These are phyloP conservation scores for Thelaira solivaga DNA, from an alignment of 2,888 invertebrate species.

Conservation along the genomic window DNA sequence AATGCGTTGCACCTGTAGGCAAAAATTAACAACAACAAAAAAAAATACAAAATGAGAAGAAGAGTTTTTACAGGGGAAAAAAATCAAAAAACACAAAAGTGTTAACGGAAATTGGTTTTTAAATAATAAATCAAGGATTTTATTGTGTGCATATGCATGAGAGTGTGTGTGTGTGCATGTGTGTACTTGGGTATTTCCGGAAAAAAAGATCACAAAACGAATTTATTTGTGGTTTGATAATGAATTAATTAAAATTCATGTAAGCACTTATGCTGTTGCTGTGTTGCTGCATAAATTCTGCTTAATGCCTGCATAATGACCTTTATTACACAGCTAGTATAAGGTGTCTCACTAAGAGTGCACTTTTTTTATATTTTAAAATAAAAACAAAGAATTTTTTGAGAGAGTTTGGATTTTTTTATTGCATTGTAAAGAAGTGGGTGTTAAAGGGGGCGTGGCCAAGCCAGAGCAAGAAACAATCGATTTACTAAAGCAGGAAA, in stretches of 20 bases:
- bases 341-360: too few species aligned
- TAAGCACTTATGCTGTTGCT: conserved; percentile 43
- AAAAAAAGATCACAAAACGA: conserved; percentile 6
- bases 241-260: conserved; percentile 61
- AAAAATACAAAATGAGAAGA: too few species aligned
- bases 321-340: conserved; percentile 36
- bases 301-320: conserved; percentile 45
- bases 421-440: too few species aligned
- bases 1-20: conserved; percentile 74
- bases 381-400: too few species aligned
- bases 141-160: conserved; percentile 38
- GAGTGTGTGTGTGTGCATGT: too few species aligned
- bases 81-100: conserved; percentile 12
- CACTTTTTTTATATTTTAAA: too few species aligned
- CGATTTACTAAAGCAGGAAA: too few species aligned
- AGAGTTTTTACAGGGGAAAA: background rate
- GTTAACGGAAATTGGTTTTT: conserved; percentile 58
- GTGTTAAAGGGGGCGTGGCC: too few species aligned
- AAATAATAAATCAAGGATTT: conserved; percentile 59
- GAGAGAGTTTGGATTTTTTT: too few species aligned
- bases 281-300: conserved; percentile 22
- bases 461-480: too few species aligned
- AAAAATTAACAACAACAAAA: background rate
- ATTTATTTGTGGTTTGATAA: conserved; percentile 52
- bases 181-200: too few species aligned